A percentile compares a stretch with the other conserved stretches of the same genome.
Conservation (phyloP, 2,888 invertebrate genomes). For the Morpho helenor region DNA sequence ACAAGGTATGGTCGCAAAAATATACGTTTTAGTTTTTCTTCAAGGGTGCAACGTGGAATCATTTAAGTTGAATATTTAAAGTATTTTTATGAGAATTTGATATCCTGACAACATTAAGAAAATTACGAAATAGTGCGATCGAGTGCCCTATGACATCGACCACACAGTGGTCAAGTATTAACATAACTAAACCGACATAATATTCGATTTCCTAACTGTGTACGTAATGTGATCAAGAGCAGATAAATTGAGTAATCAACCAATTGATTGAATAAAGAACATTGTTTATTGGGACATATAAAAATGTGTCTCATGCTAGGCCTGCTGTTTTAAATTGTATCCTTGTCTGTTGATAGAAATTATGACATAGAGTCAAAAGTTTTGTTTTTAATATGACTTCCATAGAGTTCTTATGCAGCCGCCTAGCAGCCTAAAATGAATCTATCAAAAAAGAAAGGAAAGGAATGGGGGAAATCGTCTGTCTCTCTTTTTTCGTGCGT, state of each 20-base stretch:
- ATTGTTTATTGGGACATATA: slow-evolving; percentile 29
- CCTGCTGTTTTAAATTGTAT: slow-evolving; percentile 14
- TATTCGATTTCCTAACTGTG: slow-evolving; percentile 60
- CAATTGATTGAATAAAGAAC: slow-evolving; percentile 34
- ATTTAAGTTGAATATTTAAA: no score
- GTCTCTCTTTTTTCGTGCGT: no score
- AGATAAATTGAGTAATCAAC: slow-evolving; percentile 51
- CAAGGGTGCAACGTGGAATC: no score
- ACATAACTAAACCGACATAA: slow-evolving; percentile 37
- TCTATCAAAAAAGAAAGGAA: no score
- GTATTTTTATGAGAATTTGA: no score
- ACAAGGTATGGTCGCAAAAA: no score
- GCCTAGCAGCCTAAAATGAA: no score
- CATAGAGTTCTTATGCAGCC: no score
- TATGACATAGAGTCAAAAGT: slow-evolving; percentile 11
- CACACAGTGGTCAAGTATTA: slow-evolving; percentile 49
- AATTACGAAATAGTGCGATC: slow-evolving; percentile 58
- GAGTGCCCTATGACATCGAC: slow-evolving; percentile 50
- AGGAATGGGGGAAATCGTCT: no score
- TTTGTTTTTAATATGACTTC: neutral
- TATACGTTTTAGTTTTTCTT: no score
- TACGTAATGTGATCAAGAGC: slow-evolving; percentile 53
- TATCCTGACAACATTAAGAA: neutral
- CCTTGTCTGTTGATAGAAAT: slow-evolving; percentile 4
- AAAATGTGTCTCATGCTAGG: slow-evolving; percentile 17